Evolutionary conservation across 2,113 vertebrate species (phyloP).

Genomic region (Cyprinus carpio): DNA sequence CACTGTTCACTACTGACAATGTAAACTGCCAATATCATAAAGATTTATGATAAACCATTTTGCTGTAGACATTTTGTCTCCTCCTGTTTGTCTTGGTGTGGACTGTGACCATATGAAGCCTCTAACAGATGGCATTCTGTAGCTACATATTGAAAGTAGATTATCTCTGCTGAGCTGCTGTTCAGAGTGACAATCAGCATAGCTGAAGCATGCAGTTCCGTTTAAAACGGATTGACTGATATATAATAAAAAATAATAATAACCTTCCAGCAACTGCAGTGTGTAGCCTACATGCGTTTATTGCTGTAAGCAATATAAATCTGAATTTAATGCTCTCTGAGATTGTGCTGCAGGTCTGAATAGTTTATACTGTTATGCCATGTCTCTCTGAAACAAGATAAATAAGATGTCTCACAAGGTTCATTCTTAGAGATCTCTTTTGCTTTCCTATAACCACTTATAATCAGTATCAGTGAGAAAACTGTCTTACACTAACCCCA

Average conservation of each 20-base stretch:
- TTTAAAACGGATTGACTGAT: slow-evolving; percentile 27
- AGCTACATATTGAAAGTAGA: slow-evolving; percentile 75
- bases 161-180: slow-evolving; percentile 75
- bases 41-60: neutral
- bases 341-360: neutral
- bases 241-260: slow-evolving; percentile 34
- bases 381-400: neutral
- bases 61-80: neutral
- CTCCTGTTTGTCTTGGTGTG: slow-evolving; percentile 14
- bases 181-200: slow-evolving; percentile 70
- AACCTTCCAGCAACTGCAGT: slow-evolving; percentile 50
- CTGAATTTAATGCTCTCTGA: neutral
- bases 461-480: neutral
- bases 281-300: neutral
- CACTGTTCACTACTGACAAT: neutral
- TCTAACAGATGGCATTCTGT: slow-evolving; percentile 77
- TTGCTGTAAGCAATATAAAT: neutral
- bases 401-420: neutral
- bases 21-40: neutral
- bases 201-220: slow-evolving; percentile 29
- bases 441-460: neutral
- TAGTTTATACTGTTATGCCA: neutral
- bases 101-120: slow-evolving; percentile 14
- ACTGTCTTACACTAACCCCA: neutral
- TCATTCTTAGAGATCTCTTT: neutral